phyloP scores from a whole-genome alignment of 2,113 vertebrate species.

The Hemibagrus wyckioides region DNA sequence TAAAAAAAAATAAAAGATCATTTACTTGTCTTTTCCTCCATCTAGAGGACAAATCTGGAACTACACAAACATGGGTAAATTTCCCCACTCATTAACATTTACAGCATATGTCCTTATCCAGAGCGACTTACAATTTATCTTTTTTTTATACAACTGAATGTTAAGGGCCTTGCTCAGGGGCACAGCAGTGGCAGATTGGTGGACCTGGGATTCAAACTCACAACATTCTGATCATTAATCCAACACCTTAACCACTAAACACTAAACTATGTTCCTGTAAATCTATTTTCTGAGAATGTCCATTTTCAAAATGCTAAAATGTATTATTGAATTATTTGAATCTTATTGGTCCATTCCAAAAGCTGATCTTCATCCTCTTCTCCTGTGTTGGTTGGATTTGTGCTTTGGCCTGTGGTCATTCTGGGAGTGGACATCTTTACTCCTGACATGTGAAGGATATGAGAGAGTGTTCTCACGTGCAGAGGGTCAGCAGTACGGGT shows the following conservation, averaged over 20 bases:
- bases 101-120: neutral
- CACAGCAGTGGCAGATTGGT: no score
- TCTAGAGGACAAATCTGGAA: constrained; percentile 13
- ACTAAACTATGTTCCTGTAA: no score
- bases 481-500: neutral
- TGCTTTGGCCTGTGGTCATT: neutral
- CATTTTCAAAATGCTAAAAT: no score
- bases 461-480: neutral
- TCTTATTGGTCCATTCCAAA: neutral
- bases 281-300: no score
- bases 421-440: neutral
- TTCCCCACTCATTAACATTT: neutral
- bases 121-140: no score
- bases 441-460: neutral
- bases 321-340: no score
- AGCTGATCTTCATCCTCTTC: neutral
- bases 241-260: no score
- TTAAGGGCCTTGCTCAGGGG: no score
- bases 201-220: no score
- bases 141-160: no score
- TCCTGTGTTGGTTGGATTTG: neutral
- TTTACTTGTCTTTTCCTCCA: neutral
- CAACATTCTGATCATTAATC: no score
- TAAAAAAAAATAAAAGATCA: neutral
- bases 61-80: neutral